These are phyloP conservation scores for Dicycla oo DNA, from an alignment of 2,888 invertebrate genomes.

Conservation along the genomic window DNA sequence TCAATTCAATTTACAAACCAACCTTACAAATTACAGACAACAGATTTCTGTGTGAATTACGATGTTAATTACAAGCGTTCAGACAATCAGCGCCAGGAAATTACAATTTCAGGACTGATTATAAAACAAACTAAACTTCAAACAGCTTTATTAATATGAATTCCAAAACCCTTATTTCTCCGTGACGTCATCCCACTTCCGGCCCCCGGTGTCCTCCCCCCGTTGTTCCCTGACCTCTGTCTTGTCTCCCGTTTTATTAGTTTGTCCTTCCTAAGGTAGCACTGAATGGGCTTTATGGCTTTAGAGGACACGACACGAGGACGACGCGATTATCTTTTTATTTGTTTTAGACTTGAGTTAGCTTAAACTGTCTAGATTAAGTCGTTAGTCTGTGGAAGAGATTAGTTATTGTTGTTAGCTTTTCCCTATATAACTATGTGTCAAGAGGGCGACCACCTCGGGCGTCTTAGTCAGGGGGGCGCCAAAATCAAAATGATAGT, in stretches of 20 bases:
- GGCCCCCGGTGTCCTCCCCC: conserved; percentile 72
- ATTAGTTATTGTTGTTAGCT: neutral
- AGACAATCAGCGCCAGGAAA: neutral
- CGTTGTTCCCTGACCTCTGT: conserved; percentile 67
- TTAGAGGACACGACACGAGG: conserved; percentile 55
- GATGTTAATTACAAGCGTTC: neutral
- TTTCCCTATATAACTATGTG: neutral
- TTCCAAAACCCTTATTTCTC: conserved; percentile 24
- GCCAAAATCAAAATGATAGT: no score
- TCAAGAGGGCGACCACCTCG: no score
- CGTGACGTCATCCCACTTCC: conserved; percentile 72
- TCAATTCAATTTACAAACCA: neutral
- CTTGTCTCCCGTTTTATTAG: conserved; percentile 77
- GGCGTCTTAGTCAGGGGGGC: no score
- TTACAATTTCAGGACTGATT: neutral
- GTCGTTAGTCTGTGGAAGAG: neutral
- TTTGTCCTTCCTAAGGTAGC: conserved; percentile 71
- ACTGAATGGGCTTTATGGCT: conserved; percentile 34
- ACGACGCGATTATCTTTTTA: conserved; percentile 31
- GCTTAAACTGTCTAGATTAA: neutral
- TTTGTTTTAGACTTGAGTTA: neutral
- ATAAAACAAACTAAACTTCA: conserved; percentile 16
- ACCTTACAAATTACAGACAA: neutral
- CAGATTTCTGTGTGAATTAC: neutral
- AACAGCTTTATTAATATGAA: conserved; percentile 58